phyloP scores from a whole-genome alignment of 2,797 vertebrate species.

The Mormyrops boulengeri region DNA sequence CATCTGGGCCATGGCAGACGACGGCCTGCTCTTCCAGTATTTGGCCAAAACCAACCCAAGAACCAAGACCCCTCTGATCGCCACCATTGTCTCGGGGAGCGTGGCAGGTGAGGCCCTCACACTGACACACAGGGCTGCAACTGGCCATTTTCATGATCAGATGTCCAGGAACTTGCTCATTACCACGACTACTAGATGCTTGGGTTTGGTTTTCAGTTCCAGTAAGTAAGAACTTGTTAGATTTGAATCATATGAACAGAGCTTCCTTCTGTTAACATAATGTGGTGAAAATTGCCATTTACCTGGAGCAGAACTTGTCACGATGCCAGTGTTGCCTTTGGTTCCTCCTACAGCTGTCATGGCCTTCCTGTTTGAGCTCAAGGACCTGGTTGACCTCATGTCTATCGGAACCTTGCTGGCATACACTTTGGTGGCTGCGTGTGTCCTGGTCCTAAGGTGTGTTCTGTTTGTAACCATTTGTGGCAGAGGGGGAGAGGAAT shows the following conservation, averaged over 20 bases:
- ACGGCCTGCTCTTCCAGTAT: constrained; percentile 86
- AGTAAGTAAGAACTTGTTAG: background rate
- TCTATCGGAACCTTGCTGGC: constrained; percentile 92
- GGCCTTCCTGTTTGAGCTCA: constrained; percentile 93
- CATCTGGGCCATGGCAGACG: constrained; percentile 96
- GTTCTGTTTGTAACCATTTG: background rate
- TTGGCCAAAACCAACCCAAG: constrained; percentile 71
- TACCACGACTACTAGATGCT: background rate
- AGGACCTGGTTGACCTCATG: constrained; percentile 94
- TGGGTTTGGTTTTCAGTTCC: background rate
- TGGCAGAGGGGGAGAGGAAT: background rate
- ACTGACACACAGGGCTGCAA: background rate
- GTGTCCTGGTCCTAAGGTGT: constrained; percentile 89
- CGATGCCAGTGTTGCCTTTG: background rate
- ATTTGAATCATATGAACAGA: background rate
- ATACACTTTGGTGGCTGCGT: constrained; percentile 91
- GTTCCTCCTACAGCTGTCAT: constrained; percentile 70
- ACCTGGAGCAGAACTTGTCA: background rate
- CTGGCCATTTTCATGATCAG: background rate
- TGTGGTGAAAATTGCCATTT: background rate
- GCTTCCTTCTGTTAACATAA: background rate
- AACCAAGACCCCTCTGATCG: constrained; percentile 86
- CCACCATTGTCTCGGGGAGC: constrained; percentile 78
- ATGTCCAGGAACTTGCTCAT: background rate
- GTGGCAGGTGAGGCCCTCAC: constrained; percentile 72